Conservation (phyloP, 2,888 invertebrate species). For the Lomographa bimaculata region DNA sequence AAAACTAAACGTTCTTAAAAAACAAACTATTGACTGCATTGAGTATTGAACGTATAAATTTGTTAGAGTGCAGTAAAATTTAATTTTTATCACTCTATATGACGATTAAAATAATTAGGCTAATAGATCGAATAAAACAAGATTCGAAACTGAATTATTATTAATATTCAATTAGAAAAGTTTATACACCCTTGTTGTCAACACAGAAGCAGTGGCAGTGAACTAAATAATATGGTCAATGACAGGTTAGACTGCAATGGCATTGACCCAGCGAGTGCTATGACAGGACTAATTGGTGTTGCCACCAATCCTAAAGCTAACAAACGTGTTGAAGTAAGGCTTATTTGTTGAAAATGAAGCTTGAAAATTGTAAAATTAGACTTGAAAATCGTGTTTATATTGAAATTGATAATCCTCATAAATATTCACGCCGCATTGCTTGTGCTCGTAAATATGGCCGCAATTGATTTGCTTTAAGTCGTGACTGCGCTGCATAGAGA, state of each 20-base stretch:
- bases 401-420: constrained; percentile 21
- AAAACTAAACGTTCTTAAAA: too few species aligned
- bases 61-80: too few species aligned
- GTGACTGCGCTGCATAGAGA: constrained; percentile 18
- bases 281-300: not conserved
- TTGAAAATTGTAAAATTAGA: constrained; percentile 3
- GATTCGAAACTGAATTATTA: too few species aligned
- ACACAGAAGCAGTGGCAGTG: not conserved
- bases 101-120: too few species aligned
- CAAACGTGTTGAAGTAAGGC: not conserved
- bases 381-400: constrained; percentile 12
- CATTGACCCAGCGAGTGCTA: constrained; percentile 1
- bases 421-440: constrained; percentile 16
- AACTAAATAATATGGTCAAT: constrained; percentile 5
- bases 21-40: too few species aligned
- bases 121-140: too few species aligned
- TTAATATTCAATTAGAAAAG: too few species aligned
- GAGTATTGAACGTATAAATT: too few species aligned
- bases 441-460: constrained; percentile 15
- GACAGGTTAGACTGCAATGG: not conserved
- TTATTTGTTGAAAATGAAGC: constrained; percentile 1
- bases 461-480: constrained; percentile 17
- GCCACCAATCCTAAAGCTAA: constrained; percentile 3
- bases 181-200: constrained; percentile 1
- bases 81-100: too few species aligned